Conservation (phyloP, 2,113 vertebrate genomes). For the Barbus barbus region DNA sequence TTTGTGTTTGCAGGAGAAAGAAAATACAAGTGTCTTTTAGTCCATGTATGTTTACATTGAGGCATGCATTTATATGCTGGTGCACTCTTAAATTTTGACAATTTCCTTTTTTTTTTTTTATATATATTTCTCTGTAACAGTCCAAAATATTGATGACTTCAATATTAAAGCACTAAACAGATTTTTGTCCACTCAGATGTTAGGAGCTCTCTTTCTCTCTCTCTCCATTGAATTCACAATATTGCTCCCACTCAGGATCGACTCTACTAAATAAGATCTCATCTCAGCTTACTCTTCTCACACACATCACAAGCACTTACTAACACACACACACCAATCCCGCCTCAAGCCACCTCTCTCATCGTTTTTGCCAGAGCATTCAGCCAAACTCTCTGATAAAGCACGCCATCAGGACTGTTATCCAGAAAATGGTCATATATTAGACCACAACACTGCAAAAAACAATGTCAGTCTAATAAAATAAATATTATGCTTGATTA, state of each 20-base stretch:
- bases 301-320: slow-evolving; percentile 9
- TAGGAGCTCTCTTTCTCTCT: neutral
- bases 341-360: neutral
- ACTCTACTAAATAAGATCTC: slow-evolving; percentile 39
- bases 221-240: neutral
- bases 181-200: neutral
- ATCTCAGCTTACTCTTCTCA: slow-evolving; percentile 11
- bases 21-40: neutral
- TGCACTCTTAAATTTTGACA: no score
- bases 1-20: neutral
- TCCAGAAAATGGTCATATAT: slow-evolving; percentile 1
- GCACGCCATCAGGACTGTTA: neutral
- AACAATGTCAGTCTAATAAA: slow-evolving; percentile 19
- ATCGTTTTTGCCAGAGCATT: slow-evolving; percentile 17
- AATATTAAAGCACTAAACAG: neutral
- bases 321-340: slow-evolving; percentile 16
- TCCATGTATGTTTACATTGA: neutral
- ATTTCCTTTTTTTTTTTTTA: no score
- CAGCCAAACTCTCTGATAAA: slow-evolving; percentile 4
- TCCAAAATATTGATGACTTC: neutral
- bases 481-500: slow-evolving; percentile 25
- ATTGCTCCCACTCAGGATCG: neutral
- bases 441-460: neutral
- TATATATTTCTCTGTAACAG: neutral
- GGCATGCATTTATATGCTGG: neutral